These are phyloP conservation scores for Conomelus anceps DNA, from an alignment of 2,888 invertebrate genomes.

Conservation along the genomic window DNA sequence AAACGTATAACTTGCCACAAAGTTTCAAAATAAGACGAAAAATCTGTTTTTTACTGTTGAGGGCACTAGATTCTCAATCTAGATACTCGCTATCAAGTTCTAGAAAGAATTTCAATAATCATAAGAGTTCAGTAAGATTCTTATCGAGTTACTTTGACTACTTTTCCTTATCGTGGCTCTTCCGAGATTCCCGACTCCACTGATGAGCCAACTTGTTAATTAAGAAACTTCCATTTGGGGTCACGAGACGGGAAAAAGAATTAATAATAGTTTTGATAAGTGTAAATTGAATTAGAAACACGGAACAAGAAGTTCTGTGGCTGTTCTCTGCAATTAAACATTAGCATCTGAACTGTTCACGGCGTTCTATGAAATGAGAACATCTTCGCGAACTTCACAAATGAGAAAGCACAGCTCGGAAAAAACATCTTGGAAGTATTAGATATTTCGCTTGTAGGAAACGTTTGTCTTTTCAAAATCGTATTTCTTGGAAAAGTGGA, in stretches of 20 bases:
- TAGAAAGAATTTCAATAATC: neutral
- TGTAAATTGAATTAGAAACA: slow-evolving; percentile 1
- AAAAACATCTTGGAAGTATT: neutral
- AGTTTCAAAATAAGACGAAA: neutral
- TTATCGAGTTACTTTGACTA: neutral
- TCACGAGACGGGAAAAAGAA: neutral
- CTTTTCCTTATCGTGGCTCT: neutral
- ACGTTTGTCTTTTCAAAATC: neutral
- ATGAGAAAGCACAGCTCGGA: neutral
- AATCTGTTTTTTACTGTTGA: neutral
- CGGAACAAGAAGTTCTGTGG: neutral
- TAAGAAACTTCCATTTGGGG: neutral
- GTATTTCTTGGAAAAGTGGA: neutral
- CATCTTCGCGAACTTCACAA: neutral
- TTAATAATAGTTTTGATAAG: slow-evolving; percentile 10
- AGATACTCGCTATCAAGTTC: neutral
- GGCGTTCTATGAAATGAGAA: neutral
- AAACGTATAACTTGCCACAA: neutral
- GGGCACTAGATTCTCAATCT: neutral
- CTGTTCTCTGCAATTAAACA: neutral
- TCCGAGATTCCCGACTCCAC: neutral
- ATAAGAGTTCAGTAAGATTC: no score
- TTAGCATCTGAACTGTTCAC: neutral
- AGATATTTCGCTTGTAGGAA: neutral
- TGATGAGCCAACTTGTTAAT: neutral